These are phyloP conservation scores for Gorsachius goisagi DNA, from an alignment of 2,113 vertebrate genomes.

Conservation along the genomic window DNA sequence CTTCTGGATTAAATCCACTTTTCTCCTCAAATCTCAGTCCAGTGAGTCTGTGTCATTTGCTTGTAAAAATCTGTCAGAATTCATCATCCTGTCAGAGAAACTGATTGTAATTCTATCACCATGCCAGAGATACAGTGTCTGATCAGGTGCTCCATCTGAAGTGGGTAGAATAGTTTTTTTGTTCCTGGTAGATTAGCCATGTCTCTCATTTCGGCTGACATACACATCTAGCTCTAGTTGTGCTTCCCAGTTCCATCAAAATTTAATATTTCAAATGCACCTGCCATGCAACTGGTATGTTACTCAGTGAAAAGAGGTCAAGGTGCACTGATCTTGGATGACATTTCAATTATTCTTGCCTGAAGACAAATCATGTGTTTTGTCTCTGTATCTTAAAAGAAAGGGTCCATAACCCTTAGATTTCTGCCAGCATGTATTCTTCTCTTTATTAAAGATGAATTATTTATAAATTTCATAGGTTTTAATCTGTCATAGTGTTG, in stretches of 20 bases:
- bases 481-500: not conserved
- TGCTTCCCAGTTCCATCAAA: not conserved
- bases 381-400: not conserved
- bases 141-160: not conserved
- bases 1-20: conserved; percentile 38
- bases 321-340: not conserved
- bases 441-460: conserved; percentile 19
- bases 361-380: conserved; percentile 20
- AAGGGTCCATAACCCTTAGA: not conserved
- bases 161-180: not conserved
- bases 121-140: not conserved
- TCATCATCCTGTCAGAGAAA: not conserved
- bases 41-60: not conserved
- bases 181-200: not conserved
- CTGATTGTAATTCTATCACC: not conserved
- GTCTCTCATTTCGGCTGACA: conserved; percentile 10
- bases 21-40: not conserved
- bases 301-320: conserved; percentile 13
- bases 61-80: conserved; percentile 29
- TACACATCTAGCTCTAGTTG: not conserved
- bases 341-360: conserved; percentile 9
- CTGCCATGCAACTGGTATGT: not conserved
- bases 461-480: conserved; percentile 5
- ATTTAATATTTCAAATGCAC: conserved; percentile 30
- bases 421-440: not conserved